Evolutionary conservation across 2,888 invertebrate genomes (phyloP).

Genomic region (Steinernema scapterisci): DNA sequence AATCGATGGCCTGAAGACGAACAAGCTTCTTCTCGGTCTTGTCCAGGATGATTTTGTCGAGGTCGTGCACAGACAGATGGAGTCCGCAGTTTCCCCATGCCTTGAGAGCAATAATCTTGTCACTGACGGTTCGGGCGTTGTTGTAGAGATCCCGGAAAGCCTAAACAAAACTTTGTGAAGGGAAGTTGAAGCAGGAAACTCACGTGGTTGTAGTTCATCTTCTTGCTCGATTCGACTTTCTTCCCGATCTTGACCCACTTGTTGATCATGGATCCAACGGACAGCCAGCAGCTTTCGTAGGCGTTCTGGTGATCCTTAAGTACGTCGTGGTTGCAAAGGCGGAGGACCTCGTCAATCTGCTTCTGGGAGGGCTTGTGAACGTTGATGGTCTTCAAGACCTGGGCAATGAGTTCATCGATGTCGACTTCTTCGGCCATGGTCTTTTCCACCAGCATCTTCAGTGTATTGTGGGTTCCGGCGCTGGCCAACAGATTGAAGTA

Average conservation of each 20-base stretch:
- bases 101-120: conserved; percentile 62
- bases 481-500: conserved; percentile 46
- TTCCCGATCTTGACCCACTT: neutral
- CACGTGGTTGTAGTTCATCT: conserved; percentile 44
- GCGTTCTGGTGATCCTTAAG: conserved; percentile 47
- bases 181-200: neutral
- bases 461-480: conserved; percentile 46
- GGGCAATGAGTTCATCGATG: neutral
- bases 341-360: conserved; percentile 36
- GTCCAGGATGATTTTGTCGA: conserved; percentile 63
- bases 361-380: conserved; percentile 39
- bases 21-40: conserved; percentile 45
- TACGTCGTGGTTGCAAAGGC: conserved; percentile 42
- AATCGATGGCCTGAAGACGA: conserved; percentile 53
- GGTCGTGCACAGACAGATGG: conserved; percentile 51
- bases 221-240: conserved; percentile 43
- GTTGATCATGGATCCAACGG: conserved; percentile 45
- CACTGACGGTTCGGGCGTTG: conserved; percentile 44
- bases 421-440: conserved; percentile 40
- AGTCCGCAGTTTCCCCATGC: conserved; percentile 64
- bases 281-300: conserved; percentile 52
- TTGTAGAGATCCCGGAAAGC: conserved; percentile 30
- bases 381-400: conserved; percentile 35
- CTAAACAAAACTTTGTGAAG: neutral
- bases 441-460: conserved; percentile 44